Evolutionary conservation across 2,113 vertebrate species (phyloP).

Genomic region (Gavia stellata): DNA sequence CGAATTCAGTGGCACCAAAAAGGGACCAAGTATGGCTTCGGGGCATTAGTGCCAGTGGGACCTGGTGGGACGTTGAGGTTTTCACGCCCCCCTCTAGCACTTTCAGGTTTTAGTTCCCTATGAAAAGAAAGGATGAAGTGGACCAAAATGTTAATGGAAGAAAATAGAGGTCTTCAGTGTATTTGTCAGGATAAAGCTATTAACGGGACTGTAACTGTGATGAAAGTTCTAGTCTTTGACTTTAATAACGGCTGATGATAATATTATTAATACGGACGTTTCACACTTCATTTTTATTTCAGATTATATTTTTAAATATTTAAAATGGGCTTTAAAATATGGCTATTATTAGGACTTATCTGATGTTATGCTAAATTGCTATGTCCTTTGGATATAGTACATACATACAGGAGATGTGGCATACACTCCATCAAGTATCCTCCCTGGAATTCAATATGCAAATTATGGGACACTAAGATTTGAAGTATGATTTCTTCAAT

Average conservation of each 20-base stretch:
- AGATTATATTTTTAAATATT: conserved; percentile 39
- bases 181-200: conserved; percentile 10
- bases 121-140: neutral
- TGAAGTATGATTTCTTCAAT: neutral
- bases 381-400: neutral
- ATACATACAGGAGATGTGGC: neutral
- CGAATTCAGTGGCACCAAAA: neutral
- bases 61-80: neutral
- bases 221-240: neutral
- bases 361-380: neutral
- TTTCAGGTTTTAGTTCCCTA: neutral
- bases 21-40: neutral
- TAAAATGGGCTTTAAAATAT: neutral
- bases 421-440: neutral
- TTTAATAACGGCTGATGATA: neutral
- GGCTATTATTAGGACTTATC: neutral
- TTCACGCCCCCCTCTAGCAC: neutral
- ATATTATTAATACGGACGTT: neutral
- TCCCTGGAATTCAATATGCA: neutral
- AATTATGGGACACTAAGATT: neutral
- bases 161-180: neutral
- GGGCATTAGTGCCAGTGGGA: neutral
- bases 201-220: neutral
- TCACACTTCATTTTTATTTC: conserved; percentile 26
- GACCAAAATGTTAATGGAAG: neutral